Conservation (phyloP, 2,113 vertebrate species). For the Elachura formosa region DNA sequence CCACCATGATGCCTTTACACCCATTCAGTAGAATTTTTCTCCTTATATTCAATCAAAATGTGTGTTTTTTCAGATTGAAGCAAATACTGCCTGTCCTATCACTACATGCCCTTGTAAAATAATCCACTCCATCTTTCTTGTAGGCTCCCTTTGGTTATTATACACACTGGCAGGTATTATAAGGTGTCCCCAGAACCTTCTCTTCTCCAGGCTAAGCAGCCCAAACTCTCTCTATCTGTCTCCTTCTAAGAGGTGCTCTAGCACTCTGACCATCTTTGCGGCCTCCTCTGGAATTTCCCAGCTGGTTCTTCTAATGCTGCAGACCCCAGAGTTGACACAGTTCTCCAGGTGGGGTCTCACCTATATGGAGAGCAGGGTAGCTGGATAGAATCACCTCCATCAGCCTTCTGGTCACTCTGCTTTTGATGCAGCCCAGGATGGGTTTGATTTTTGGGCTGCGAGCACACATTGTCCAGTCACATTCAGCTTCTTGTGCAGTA, state of each 20-base stretch:
- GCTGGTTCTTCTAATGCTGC: neutral
- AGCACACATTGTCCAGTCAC: neutral
- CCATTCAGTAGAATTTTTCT: neutral
- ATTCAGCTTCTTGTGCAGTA: neutral
- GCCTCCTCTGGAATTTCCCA: neutral
- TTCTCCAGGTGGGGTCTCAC: neutral
- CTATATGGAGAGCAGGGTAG: neutral
- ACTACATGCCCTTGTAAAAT: neutral
- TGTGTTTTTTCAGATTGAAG: rapidly evolving
- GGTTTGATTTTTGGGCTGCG: neutral
- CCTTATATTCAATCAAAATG: neutral
- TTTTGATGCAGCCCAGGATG: neutral
- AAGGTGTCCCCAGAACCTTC: neutral
- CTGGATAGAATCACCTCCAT: neutral
- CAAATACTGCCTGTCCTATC: neutral
- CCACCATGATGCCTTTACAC: neutral
- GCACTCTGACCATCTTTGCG: neutral
- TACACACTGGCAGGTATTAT: neutral
- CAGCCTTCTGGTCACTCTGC: neutral
- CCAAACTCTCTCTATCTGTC: neutral
- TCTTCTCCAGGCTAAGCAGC: neutral
- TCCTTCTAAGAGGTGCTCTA: neutral
- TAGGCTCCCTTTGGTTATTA: neutral
- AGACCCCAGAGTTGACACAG: neutral
- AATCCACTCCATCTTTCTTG: neutral